Evolutionary conservation across 2,797 vertebrate genomes (phyloP).

Genomic region (Alosa sapidissima): DNA sequence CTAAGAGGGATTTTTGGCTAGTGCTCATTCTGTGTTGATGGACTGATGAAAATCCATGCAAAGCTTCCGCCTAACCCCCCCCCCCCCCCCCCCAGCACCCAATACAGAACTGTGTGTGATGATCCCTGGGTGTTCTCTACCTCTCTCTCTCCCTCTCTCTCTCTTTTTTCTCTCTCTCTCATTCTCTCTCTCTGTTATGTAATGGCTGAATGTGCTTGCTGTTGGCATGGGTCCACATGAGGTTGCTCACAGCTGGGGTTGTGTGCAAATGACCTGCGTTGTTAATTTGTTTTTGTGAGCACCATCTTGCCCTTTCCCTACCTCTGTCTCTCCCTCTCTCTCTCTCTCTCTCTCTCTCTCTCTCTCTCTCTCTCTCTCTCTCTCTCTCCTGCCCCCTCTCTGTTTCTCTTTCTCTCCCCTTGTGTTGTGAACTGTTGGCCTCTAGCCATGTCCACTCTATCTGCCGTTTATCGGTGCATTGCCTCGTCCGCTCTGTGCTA

Average conservation of each 20-base stretch:
- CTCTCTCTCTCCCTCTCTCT: neutral
- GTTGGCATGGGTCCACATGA: neutral
- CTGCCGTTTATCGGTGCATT: neutral
- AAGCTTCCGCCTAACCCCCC: neutral
- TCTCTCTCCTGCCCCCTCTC: neutral
- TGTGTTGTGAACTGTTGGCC: neutral
- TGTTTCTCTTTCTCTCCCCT: neutral
- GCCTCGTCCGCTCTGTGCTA: neutral
- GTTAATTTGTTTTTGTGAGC: neutral
- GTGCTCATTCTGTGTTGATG: neutral
- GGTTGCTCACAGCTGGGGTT: neutral
- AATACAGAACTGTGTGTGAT: too few species aligned
- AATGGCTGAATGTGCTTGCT: neutral
- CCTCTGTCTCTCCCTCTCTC: neutral
- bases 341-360: neutral
- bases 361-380: neutral
- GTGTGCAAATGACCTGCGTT: neutral
- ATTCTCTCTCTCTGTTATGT: neutral
- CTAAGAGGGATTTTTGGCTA: neutral
- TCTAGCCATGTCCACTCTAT: neutral
- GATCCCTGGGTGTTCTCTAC: too few species aligned
- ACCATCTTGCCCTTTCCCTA: neutral
- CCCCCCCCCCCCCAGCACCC: too few species aligned
- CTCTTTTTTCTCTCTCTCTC: neutral
- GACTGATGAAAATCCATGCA: neutral